Evolutionary conservation across 2,113 vertebrate species (phyloP), one percentile per base, ranked within the genome.

Genomic region (Esox niger): DNA sequence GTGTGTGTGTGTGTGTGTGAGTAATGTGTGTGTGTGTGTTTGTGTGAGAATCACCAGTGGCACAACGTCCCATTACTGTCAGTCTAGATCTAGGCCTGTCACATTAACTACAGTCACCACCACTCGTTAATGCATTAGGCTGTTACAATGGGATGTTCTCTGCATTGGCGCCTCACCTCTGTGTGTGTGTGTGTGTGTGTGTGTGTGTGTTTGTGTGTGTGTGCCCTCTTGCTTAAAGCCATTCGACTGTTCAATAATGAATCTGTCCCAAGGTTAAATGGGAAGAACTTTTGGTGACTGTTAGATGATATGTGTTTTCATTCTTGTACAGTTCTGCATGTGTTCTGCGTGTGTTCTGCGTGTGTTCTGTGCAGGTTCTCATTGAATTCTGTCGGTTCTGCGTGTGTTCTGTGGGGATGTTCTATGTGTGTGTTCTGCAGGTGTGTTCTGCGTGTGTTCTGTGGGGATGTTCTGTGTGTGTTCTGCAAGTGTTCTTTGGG

Each of bases 41-140:
- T 15, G 35, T 38, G 35, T 54, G 80, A 86, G 67, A 82, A 90
- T 94, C 91, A 91, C 95, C 93, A 88, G 88, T 80, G 95, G 95
- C 94, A 78, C 91, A 93, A 95, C 92, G 91, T 90, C 93, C 94
- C 95, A 97, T 98, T 97, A 97, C 93, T 93, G 96, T 96, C 97
- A 93, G 54, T 81, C 80, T 85, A 85, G 89, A 94, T 96, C 91
- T 92, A 85, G 83, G 85, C 90, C 88, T 84, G 89, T 88, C 75
- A 52, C 73, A 88, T 90, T 92, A 94, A 88, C 85, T 85, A 88
- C 82, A 86, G 86, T 91, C 93, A 84, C 58, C 13, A 70, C 74
- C n/a, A 89, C 86, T 95, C 94, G 94, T 95, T 94, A 94, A 90
- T 94, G 92, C 92, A 94, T 94, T 93, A 93, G 86, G 70, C 76